Evolutionary conservation across 1,140 invertebrate species (phyloP).

Genomic region (Drosophila lacteicornis): DNA sequence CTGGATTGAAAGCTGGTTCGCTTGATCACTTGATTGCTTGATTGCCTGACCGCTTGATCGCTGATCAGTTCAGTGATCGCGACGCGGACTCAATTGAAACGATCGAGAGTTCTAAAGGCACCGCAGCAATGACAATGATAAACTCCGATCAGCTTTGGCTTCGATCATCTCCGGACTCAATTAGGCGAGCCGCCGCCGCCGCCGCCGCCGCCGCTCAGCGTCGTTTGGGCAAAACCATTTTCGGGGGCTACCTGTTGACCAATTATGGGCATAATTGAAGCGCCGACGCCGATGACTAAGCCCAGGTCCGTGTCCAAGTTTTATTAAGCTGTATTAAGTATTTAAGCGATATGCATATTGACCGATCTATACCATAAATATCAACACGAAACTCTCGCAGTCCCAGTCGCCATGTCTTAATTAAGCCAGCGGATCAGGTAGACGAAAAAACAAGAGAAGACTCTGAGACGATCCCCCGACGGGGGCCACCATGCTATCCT

Average conservation of each 20-base stretch:
- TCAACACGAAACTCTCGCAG: slow-evolving; percentile 63
- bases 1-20: neutral
- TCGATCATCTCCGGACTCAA: slow-evolving; percentile 39
- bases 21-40: neutral
- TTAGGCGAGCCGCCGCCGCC: slow-evolving; percentile 12
- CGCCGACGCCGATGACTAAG: slow-evolving; percentile 61
- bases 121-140: slow-evolving; percentile 50
- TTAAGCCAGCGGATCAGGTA: slow-evolving; percentile 51
- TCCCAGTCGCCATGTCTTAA: slow-evolving; percentile 27
- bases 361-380: slow-evolving; percentile 77
- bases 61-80: slow-evolving; percentile 16
- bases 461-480: slow-evolving; percentile 7
- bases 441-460: slow-evolving; percentile 1
- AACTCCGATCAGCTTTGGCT: slow-evolving; percentile 29
- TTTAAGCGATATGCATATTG: slow-evolving; percentile 77
- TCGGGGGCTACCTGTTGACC: slow-evolving; percentile 76
- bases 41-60: neutral
- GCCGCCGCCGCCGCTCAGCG: neutral
- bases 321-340: slow-evolving; percentile 69
- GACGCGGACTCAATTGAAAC: slow-evolving; percentile 16
- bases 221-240: slow-evolving; percentile 50
- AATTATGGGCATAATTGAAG: slow-evolving; percentile 82
- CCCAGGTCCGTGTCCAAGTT: slow-evolving; percentile 13
- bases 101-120: slow-evolving; percentile 34
- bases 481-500: slow-evolving; percentile 44